Evolutionary conservation across 2,888 invertebrate genomes (phyloP), one percentile per base, ranked within the genome.

Genomic region (Phrixothrix hirtus): DNA sequence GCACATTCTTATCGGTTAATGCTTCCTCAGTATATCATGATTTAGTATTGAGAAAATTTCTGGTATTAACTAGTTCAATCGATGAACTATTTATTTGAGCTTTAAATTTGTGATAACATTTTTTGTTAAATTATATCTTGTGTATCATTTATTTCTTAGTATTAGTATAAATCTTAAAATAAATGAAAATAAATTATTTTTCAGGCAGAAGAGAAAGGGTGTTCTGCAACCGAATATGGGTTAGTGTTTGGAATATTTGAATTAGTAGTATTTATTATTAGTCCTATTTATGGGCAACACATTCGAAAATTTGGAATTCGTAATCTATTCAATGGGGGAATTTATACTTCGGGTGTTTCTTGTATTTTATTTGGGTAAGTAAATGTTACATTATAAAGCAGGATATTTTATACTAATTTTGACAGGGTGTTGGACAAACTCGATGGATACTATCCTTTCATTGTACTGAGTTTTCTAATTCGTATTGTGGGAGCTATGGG

Each of bases 241-340:
- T 78, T 92, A 58, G 92, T 94, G 1, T 93, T 94, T 71, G 92
- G 92, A 1, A 81, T 91, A 30, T 93, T 92, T 74, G 91, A 93
- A 71, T 77, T 93, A 47, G 84, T 89, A 14, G 90, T 92, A 41
- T 92, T 92, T 73, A 68, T 92, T 16, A 82, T 89, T 50, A 91
- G 92, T 60, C 92, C 92, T 0, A 65, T 92, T 10, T 92, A 90
- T 68, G 92, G 93, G 30, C 86, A 88, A 60, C 81, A 89, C 69
- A 79, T 93, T 52, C 87, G 88, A 68, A 80, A 79, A 64, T 81
- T 92, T 49, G 92, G 92, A 0, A 88, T 92, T 0, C 91, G 91
- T 70, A 71, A 86, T 9, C 78, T 92, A 43, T 92, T 92, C 77
- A 89, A 89, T 69, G 84, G 84, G 5, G 92, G 93, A 0, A 89